These are phyloP conservation scores for Acleris cristana DNA, from an alignment of 2,888 invertebrate species.

Conservation along the genomic window DNA sequence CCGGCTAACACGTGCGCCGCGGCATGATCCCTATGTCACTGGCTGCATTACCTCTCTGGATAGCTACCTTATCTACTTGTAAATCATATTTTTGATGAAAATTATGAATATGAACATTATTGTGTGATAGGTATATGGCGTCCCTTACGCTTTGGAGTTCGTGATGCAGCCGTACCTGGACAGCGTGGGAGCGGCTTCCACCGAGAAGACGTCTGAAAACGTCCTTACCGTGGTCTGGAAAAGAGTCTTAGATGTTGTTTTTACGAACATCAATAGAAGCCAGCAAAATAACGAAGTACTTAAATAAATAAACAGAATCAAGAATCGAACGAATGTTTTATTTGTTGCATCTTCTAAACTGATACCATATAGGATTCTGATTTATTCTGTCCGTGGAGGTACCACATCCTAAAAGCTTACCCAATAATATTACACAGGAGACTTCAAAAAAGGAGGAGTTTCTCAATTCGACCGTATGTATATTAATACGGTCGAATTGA, in stretches of 20 bases:
- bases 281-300: conserved; percentile 36
- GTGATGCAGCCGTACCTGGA: conserved; percentile 63
- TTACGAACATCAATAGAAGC: conserved; percentile 55
- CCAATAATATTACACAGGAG: too few species aligned
- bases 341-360: too few species aligned
- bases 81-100: too few species aligned
- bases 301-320: not conserved
- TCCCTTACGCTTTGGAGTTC: conserved; percentile 69
- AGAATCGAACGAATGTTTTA: not conserved
- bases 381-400: too few species aligned
- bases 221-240: conserved; percentile 61
- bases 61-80: too few species aligned
- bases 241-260: conserved; percentile 57
- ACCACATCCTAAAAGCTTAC: too few species aligned
- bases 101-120: not conserved
- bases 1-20: not conserved
- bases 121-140: conserved; percentile 61
- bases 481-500: too few species aligned
- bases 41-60: too few species aligned
- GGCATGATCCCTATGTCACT: too few species aligned
- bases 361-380: too few species aligned
- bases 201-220: conserved; percentile 11
- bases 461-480: too few species aligned
- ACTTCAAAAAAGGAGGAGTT: too few species aligned
- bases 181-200: not conserved